Conservation (phyloP, 2,113 vertebrate genomes). For the Globicephala melas region DNA sequence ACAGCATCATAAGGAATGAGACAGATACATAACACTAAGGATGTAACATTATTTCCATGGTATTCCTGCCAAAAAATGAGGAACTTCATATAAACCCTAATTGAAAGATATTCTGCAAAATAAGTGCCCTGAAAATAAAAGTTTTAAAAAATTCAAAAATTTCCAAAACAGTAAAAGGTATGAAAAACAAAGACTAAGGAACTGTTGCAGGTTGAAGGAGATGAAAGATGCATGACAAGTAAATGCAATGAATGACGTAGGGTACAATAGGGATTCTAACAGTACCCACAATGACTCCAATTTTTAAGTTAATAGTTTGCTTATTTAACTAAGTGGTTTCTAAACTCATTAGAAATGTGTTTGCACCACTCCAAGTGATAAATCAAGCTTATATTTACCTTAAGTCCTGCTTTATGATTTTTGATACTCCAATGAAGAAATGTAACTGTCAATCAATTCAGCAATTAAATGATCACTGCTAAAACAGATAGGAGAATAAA, state of each 20-base stretch:
- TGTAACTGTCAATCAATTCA: background rate
- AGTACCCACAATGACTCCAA: background rate
- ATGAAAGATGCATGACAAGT: background rate
- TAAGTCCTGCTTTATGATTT: background rate
- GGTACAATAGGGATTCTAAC: background rate
- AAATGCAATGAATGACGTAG: background rate
- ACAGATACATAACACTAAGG: background rate
- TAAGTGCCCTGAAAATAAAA: background rate
- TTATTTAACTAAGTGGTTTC: background rate
- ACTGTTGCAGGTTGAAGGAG: background rate
- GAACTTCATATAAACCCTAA: background rate
- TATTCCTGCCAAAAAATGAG: background rate
- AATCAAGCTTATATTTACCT: background rate
- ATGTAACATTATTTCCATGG: background rate
- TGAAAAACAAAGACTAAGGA: background rate
- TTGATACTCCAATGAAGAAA: conserved; percentile 31
- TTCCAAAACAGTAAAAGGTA: background rate
- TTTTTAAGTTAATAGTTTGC: background rate
- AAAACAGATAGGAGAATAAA: background rate
- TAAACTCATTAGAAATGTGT: conserved; percentile 4
- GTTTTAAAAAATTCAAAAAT: background rate
- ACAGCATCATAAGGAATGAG: background rate
- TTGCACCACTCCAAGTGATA: background rate
- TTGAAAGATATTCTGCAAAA: background rate
- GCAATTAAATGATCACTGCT: background rate